phyloP scores from a whole-genome alignment of 2,113 vertebrate genomes.

The Guaruba guarouba region DNA sequence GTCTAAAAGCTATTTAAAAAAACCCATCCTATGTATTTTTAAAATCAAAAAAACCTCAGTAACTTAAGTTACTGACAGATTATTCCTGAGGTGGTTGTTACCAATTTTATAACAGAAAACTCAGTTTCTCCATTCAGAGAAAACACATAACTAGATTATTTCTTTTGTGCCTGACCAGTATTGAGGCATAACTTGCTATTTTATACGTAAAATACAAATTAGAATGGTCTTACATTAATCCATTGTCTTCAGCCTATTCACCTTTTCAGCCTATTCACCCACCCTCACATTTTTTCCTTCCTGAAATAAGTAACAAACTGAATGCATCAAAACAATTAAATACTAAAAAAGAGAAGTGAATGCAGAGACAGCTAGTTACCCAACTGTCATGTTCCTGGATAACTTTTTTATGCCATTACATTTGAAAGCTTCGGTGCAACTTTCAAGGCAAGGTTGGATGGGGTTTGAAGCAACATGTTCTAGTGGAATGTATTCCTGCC shows the following conservation, averaged over 20 bases:
- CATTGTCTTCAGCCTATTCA: not conserved
- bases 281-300: not conserved
- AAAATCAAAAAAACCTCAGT: not conserved
- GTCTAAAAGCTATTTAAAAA: not conserved
- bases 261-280: not conserved
- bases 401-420: not conserved
- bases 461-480: not conserved
- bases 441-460: not conserved
- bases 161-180: not conserved
- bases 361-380: not conserved
- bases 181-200: not conserved
- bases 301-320: not conserved
- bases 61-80: not conserved
- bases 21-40: accelerated
- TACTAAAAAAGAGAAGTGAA: not conserved
- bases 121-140: not conserved
- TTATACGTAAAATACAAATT: not conserved
- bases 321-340: not conserved
- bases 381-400: not conserved
- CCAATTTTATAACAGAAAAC: not conserved
- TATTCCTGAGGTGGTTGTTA: not conserved
- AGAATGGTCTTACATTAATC: not conserved
- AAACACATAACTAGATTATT: not conserved
- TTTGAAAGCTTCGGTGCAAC: not conserved
- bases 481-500: not conserved